Conservation (phyloP, 2,113 vertebrate species). For the Carettochelys insculpta region DNA sequence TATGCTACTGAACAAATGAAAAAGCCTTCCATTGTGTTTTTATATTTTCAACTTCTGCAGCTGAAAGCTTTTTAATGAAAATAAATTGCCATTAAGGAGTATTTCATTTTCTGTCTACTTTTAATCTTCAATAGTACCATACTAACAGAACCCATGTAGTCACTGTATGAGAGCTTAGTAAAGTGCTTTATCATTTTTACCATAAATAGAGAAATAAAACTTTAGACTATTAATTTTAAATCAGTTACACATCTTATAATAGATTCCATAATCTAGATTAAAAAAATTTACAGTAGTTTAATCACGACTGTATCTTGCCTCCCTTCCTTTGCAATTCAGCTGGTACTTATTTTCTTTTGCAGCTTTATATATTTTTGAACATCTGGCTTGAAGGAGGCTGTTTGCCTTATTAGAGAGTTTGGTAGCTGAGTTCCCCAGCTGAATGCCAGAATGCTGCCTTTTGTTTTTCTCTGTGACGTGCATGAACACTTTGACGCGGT, state of each 20-base stretch:
- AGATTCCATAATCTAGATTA: conserved; percentile 56
- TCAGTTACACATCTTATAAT: conserved; percentile 54
- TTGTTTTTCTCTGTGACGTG: conserved; percentile 58
- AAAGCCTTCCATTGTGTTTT: not conserved
- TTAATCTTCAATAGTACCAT: conserved; percentile 36
- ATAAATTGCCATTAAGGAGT: conserved; percentile 52
- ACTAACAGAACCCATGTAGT: conserved; percentile 46
- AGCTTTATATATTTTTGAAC: conserved; percentile 55
- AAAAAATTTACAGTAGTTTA: conserved; percentile 70
- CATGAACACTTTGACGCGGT: conserved; percentile 63
- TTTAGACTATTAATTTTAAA: conserved; percentile 46
- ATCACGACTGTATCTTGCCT: conserved; percentile 49
- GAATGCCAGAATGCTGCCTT: conserved; percentile 36
- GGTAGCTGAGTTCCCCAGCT: conserved; percentile 5
- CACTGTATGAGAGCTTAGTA: conserved; percentile 14
- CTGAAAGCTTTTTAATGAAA: conserved; percentile 14
- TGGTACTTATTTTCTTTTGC: conserved; percentile 64
- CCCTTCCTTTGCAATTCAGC: conserved; percentile 53
- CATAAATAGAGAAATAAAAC: conserved; percentile 35
- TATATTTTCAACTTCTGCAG: conserved; percentile 43
- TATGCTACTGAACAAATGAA: conserved; percentile 23
- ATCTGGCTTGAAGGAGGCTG: conserved; percentile 53
- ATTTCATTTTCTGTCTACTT: conserved; percentile 19
- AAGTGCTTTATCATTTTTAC: conserved; percentile 5
- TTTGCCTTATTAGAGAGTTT: conserved; percentile 42